Conservation (phyloP, 2,888 invertebrate species). For the Cheilosia variabilis region DNA sequence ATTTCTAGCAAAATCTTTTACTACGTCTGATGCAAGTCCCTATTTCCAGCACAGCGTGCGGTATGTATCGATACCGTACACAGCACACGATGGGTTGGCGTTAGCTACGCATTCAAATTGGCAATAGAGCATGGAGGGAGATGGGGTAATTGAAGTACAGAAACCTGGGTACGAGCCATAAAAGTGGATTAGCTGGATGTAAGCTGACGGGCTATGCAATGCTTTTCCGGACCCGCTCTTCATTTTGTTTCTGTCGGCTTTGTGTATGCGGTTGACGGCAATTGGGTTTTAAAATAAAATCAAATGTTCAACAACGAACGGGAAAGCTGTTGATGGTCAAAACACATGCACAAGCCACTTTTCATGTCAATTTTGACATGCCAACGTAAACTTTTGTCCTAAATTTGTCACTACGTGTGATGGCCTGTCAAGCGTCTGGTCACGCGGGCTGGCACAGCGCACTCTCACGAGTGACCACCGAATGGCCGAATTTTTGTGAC, state of each 20-base stretch:
- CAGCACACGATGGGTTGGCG: background rate
- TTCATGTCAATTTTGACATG: too few species aligned
- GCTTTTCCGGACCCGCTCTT: slow-evolving; percentile 14
- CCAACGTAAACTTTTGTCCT: too few species aligned
- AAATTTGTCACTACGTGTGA: too few species aligned
- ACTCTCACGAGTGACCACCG: too few species aligned
- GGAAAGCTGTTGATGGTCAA: background rate
- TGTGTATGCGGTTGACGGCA: slow-evolving; percentile 9
- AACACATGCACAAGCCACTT: too few species aligned
- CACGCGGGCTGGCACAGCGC: too few species aligned
- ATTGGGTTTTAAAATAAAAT: background rate
- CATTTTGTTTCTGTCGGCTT: slow-evolving; percentile 3
- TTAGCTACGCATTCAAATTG: slow-evolving; percentile 9
- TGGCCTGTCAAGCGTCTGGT: too few species aligned
- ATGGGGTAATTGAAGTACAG: slow-evolving; percentile 34
- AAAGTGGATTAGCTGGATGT: slow-evolving; percentile 61
- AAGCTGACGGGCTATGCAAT: slow-evolving; percentile 35
- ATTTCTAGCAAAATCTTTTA: slow-evolving; percentile 42
- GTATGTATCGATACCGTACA: background rate
- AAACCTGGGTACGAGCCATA: slow-evolving; percentile 22
- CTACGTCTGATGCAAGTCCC: background rate
- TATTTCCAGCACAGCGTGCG: too few species aligned
- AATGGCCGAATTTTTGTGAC: too few species aligned
- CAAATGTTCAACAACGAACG: background rate
- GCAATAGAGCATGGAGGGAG: slow-evolving; percentile 19